phyloP scores from a whole-genome alignment of 2,113 vertebrate genomes.

The Rhabdornis inornatus region DNA sequence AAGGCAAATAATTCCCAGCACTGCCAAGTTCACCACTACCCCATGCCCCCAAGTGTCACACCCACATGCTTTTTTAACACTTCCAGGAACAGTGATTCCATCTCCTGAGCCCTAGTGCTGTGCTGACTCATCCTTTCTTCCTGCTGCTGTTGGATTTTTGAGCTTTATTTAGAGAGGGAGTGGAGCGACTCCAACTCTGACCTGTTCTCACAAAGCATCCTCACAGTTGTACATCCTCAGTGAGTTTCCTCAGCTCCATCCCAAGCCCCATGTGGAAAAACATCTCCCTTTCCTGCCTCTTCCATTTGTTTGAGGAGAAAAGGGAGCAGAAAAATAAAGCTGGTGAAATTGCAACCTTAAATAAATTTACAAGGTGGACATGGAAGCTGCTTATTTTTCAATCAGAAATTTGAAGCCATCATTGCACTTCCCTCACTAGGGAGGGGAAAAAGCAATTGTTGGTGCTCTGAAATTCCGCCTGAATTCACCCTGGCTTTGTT shows the following conservation, averaged over 20 bases:
- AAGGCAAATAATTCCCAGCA: neutral
- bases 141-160: neutral
- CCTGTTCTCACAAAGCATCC: neutral
- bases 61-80: neutral
- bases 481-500: slow-evolving; percentile 28
- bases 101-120: neutral
- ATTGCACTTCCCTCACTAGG: neutral
- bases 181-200: neutral
- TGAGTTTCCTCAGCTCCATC: neutral
- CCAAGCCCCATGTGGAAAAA: neutral
- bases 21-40: neutral
- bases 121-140: neutral
- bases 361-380: neutral
- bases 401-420: neutral
- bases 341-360: neutral
- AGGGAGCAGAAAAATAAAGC: neutral
- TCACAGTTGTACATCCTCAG: neutral
- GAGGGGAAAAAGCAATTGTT: neutral
- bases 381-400: slow-evolving; percentile 15
- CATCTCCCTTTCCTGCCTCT: neutral
- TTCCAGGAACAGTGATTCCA: neutral
- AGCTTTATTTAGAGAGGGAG: neutral
- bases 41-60: neutral
- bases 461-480: slow-evolving; percentile 17
- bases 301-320: neutral